A percentile compares a stretch with the other conserved stretches of the same genome.
Conservation (phyloP, 2,888 invertebrate species). For the Chrysina gloriosa region DNA sequence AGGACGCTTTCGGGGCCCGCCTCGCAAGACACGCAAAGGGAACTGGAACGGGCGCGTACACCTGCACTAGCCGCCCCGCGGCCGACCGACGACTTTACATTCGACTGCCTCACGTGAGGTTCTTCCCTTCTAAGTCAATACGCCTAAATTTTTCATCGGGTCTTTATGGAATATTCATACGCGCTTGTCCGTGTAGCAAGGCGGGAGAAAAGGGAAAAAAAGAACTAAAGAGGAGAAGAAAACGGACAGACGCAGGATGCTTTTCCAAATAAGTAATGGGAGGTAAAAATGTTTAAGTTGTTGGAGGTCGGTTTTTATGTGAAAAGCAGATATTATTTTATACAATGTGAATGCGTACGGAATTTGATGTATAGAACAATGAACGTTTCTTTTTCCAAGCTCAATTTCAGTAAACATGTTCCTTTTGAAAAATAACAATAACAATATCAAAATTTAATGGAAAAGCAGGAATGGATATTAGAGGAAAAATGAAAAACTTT, state of each 20-base stretch:
- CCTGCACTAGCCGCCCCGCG: constrained; percentile 33
- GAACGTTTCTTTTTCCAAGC: too few species aligned
- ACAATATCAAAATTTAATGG: too few species aligned
- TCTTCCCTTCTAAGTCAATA: constrained; percentile 36
- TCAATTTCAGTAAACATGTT: too few species aligned
- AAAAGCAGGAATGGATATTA: too few species aligned
- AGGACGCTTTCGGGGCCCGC: background rate
- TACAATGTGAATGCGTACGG: too few species aligned
- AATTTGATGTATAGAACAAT: too few species aligned
- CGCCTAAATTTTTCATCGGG: constrained; percentile 40
- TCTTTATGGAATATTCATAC: constrained; percentile 37
- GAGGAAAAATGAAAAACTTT: too few species aligned
- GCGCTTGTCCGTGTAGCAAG: background rate
- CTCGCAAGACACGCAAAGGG: constrained; percentile 42
- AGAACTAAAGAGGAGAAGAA: background rate
- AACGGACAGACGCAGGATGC: background rate
- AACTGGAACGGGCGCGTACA: constrained; percentile 43
- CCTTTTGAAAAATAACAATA: too few species aligned
- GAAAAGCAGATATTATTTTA: too few species aligned
- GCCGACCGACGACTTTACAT: constrained; percentile 31
- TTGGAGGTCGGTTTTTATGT: background rate
- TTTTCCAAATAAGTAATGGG: background rate
- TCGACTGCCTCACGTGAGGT: constrained; percentile 33
- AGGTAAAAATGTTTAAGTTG: background rate
- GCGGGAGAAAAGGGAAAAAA: background rate